Evolutionary conservation across 2,797 vertebrate species (phyloP).

Genomic region (Chloroceryle amazona): DNA sequence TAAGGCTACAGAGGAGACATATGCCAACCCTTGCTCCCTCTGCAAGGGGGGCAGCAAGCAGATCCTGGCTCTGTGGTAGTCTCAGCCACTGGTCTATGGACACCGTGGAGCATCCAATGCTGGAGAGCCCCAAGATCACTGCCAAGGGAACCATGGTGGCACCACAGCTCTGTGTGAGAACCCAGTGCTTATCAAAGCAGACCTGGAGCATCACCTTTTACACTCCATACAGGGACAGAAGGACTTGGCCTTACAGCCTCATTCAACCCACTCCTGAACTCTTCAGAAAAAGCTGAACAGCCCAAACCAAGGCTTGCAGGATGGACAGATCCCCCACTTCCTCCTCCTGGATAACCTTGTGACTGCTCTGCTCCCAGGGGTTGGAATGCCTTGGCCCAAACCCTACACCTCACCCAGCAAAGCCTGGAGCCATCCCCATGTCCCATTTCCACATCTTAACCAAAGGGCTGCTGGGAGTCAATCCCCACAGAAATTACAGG

Average conservation of each 20-base stretch:
- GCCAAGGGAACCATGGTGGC: neutral
- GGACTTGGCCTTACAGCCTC: neutral
- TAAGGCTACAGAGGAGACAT: neutral
- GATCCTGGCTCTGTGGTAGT: neutral
- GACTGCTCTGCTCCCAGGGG: accelerated
- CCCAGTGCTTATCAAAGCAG: neutral
- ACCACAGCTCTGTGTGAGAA: neutral
- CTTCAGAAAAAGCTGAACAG: neutral
- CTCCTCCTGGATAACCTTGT: neutral
- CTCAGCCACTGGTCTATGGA: neutral
- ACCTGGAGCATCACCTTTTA: neutral
- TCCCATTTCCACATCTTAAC: neutral
- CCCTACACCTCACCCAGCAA: neutral
- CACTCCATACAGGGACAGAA: neutral
- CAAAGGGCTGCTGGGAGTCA: neutral
- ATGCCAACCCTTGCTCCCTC: accelerated
- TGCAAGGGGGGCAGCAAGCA: accelerated
- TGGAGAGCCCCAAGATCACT: neutral
- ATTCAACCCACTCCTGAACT: neutral
- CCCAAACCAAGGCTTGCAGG: neutral
- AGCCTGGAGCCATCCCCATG: neutral
- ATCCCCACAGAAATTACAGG: neutral
- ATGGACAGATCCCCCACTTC: neutral
- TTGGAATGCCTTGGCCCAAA: neutral
- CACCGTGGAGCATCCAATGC: neutral